Conservation (phyloP, 1,140 invertebrate genomes). For the Brachionus plicatilis region DNA sequence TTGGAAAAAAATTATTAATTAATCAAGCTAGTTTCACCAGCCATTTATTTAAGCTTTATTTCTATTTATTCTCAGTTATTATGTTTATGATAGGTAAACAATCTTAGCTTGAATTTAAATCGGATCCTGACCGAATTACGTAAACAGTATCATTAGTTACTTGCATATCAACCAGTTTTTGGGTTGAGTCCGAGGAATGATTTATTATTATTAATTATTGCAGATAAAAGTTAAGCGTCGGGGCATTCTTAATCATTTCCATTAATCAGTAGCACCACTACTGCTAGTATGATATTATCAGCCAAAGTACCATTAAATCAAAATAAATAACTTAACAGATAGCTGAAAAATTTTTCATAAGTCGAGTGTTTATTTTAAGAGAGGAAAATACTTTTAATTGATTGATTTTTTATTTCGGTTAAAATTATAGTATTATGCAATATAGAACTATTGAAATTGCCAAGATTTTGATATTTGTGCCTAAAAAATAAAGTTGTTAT, state of each 20-base stretch:
- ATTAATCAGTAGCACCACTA: background rate
- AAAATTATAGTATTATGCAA: constrained; percentile 7
- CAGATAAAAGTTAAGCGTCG: background rate
- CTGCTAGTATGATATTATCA: constrained; percentile 18
- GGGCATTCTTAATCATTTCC: background rate
- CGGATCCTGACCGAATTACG: background rate
- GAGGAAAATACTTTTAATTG: background rate
- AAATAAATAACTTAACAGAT: constrained; percentile 5
- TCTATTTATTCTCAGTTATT: too few species aligned
- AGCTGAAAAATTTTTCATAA: background rate
- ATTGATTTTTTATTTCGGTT: constrained; percentile 27
- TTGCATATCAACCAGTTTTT: background rate
- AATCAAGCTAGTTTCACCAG: too few species aligned
- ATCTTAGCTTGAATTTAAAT: too few species aligned
- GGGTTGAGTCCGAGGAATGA: background rate
- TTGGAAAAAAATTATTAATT: too few species aligned
- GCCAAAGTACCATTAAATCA: background rate
- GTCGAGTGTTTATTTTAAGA: background rate
- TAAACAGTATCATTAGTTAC: background rate
- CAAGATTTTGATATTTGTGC: background rate
- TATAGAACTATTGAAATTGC: background rate
- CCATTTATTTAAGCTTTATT: too few species aligned
- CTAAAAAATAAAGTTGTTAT: background rate
- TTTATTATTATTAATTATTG: background rate
- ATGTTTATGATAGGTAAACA: too few species aligned